A percentile compares a stretch with the other conserved stretches of the same genome.
These are phyloP conservation scores for Lasaia peninsularis DNA, from an alignment of 1,140 invertebrate species.

Conservation along the genomic window DNA sequence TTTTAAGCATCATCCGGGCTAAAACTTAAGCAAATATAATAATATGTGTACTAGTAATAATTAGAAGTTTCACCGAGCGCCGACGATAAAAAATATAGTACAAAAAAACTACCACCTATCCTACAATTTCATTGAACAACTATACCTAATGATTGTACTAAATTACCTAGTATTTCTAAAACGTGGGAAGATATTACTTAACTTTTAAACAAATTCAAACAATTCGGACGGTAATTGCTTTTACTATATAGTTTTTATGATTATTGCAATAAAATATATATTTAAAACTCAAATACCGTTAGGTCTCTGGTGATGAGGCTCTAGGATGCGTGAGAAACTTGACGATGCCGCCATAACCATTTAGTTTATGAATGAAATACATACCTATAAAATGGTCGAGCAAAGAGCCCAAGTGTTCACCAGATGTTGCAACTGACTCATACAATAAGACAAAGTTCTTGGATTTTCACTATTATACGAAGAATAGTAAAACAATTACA, in stretches of 20 bases:
- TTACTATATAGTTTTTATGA: background rate
- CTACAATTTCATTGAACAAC: too few relatives aligned
- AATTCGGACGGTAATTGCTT: too few relatives aligned
- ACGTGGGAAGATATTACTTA: too few relatives aligned
- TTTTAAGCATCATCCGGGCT: too few relatives aligned
- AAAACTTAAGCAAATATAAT: too few relatives aligned
- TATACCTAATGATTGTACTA: too few relatives aligned
- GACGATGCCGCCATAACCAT: background rate
- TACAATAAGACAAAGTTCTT: background rate
- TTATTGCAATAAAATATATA: background rate
- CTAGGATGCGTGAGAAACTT: background rate
- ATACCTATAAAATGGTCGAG: background rate
- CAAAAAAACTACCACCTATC: too few relatives aligned
- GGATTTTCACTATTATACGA: background rate
- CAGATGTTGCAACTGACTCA: slow-evolving; percentile 10
- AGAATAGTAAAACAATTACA: slow-evolving; percentile 1
- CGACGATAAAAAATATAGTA: too few relatives aligned
- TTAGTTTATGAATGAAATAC: slow-evolving; percentile 9
- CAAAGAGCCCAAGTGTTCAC: slow-evolving; percentile 1
- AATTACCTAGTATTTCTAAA: too few relatives aligned
- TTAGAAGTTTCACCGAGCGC: too few relatives aligned
- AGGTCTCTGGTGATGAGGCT: background rate
- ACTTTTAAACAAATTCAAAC: too few relatives aligned
- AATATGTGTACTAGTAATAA: too few relatives aligned
- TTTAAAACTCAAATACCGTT: background rate